Base-by-base conservation (phyloP, 2,797 vertebrate genomes). In the Salmo trutta region DNA sequence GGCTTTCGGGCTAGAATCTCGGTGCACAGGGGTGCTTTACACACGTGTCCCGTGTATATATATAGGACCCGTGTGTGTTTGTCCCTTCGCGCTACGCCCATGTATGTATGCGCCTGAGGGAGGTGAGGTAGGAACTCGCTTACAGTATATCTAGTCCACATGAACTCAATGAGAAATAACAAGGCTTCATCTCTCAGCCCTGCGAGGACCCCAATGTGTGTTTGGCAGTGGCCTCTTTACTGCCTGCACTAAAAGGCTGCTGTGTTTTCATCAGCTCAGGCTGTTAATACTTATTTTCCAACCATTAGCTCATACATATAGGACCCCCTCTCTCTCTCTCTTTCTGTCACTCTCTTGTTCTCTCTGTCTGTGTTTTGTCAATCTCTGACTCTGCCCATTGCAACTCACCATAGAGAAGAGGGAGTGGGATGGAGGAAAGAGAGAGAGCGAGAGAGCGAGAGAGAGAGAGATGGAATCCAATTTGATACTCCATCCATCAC, bases 161-260 rank as follows among this genome's bases (percentile, higher is more conserved):
- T 84, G 79, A 83, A 75, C 53, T 53, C 53, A 41, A 88, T 78
- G 29, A 33, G 24, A 73, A 88, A 72, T 84, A 89, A 91, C 86
- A 88, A 74, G 86, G 59, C 64, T 66, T 31, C 17, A 16, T 19
- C 33, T 31, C 67, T 36, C 31, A 41, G 64, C 64, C 24, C 12
- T 66, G 12, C 14, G 27, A 66, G 64, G 64, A 27, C 24, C 24
- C 12, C 27, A 31, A 19, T 17, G 12, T 8, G 64, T 65, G 62
- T 24, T 27, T 12, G 21, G 64, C 64, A 4, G 8, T 41, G 31
- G 67, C 67, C 77, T 81, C 74, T 79, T 75, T 74, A 81, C 73
- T 78, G 36, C 74, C 74, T 81, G 59, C 74, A 81, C 77, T 83
- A 64, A 76, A 81, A 82, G 84, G 77, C 79, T 74, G 73, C 62